These are phyloP conservation scores for Hemiscyllium ocellatum DNA, from an alignment of 2,113 vertebrate genomes.

Conservation along the genomic window DNA sequence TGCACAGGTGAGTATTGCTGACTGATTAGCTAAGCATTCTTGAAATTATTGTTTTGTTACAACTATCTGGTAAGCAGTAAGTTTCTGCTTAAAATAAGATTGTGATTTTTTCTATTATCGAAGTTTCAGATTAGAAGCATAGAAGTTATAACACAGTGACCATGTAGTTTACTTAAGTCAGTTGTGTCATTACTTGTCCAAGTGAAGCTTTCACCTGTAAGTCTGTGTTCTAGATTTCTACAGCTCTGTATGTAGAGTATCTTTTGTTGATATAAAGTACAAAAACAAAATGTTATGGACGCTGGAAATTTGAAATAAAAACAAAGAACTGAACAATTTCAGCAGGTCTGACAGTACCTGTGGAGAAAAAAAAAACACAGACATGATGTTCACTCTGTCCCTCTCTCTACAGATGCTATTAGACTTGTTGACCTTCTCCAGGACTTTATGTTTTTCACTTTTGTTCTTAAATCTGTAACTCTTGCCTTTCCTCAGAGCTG, in stretches of 20 bases:
- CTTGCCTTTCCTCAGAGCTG: background rate
- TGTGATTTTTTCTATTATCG: background rate
- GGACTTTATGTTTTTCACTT: background rate
- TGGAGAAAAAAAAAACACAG: too few species aligned
- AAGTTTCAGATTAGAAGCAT: background rate
- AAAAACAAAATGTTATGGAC: too few species aligned
- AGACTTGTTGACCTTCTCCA: background rate
- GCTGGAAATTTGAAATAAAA: too few species aligned
- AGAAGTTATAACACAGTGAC: background rate
- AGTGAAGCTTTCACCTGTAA: background rate
- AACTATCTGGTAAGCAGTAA: background rate
- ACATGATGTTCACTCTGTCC: too few species aligned
- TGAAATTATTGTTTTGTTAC: background rate
- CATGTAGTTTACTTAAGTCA: background rate
- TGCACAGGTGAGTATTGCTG: conserved; percentile 84
- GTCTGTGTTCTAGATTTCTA: background rate
- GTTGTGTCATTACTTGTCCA: background rate
- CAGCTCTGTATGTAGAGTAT: background rate
- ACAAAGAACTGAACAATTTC: too few species aligned
- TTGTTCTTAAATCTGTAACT: background rate
- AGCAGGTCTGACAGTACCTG: too few species aligned
- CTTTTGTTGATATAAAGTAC: background rate
- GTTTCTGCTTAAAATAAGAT: background rate
- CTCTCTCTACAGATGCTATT: too few species aligned
- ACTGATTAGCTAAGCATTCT: background rate